Evolutionary conservation across 2,888 invertebrate genomes (phyloP).

Genomic region (Brachylomia viminalis): DNA sequence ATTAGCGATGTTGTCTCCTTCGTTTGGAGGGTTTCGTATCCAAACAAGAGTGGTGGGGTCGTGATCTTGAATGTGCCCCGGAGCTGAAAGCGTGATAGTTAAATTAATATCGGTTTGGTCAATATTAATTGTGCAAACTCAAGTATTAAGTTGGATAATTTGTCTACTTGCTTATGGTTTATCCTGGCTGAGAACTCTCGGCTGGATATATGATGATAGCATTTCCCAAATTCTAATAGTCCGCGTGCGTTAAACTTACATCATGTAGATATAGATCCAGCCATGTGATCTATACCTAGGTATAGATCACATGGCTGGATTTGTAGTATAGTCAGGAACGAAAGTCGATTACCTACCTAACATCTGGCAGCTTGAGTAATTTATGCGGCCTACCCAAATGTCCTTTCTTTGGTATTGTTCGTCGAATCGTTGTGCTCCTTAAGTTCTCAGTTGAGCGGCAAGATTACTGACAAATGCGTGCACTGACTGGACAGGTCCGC

Average conservation of each 20-base stretch:
- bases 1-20: conserved; percentile 77
- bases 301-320: not conserved
- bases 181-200: conserved; percentile 3
- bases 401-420: no score
- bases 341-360: no score
- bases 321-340: not conserved
- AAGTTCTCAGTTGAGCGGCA: no score
- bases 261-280: no score
- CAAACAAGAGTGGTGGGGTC: conserved; percentile 94
- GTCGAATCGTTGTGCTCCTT: no score
- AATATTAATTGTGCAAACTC: conserved; percentile 19
- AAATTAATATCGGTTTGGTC: conserved; percentile 29
- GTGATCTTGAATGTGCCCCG: conserved; percentile 95
- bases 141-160: conserved; percentile 10
- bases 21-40: conserved; percentile 88
- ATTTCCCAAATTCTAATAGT: not conserved
- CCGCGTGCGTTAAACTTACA: no score
- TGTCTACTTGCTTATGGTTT: conserved; percentile 11
- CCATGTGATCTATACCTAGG: no score
- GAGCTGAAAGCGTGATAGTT: conserved; percentile 90
- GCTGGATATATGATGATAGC: not conserved
- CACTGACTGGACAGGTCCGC: no score
- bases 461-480: no score
- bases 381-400: no score
- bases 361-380: no score